Conservation (phyloP, 2,888 invertebrate genomes). For the Dichetophora obliterata region DNA sequence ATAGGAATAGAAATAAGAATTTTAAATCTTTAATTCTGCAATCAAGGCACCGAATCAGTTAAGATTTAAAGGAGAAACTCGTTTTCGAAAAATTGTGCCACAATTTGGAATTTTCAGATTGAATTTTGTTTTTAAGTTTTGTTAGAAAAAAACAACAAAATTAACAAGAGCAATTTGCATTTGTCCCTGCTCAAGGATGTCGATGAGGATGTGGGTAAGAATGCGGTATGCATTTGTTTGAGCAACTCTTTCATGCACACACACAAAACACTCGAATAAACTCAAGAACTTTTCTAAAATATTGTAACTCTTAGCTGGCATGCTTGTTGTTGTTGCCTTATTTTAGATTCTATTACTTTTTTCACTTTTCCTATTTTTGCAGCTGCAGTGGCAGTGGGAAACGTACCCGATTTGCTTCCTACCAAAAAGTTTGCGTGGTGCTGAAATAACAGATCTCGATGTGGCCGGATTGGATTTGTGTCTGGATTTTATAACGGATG, state of each 20-base stretch:
- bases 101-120: neutral
- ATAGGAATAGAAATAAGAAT: neutral
- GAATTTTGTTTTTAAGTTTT: neutral
- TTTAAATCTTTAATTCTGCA: neutral
- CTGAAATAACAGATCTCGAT: constrained; percentile 68
- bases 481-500: constrained; percentile 69
- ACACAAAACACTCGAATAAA: neutral
- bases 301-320: neutral
- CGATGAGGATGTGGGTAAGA: neutral
- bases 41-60: neutral
- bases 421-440: constrained; percentile 68
- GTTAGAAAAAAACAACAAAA: neutral
- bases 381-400: constrained; percentile 69
- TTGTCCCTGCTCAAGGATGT: neutral
- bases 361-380: constrained; percentile 26
- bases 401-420: constrained; percentile 69
- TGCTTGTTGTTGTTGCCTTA: neutral
- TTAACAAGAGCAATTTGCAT: neutral
- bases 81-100: neutral
- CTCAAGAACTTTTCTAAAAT: neutral
- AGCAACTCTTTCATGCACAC: neutral
- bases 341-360: constrained; percentile 3
- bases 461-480: constrained; percentile 66
- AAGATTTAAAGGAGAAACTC: neutral
- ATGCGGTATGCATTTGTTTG: neutral